phyloP scores from a whole-genome alignment of 1,140 invertebrate species.

The Chironomus striatipennis region DNA sequence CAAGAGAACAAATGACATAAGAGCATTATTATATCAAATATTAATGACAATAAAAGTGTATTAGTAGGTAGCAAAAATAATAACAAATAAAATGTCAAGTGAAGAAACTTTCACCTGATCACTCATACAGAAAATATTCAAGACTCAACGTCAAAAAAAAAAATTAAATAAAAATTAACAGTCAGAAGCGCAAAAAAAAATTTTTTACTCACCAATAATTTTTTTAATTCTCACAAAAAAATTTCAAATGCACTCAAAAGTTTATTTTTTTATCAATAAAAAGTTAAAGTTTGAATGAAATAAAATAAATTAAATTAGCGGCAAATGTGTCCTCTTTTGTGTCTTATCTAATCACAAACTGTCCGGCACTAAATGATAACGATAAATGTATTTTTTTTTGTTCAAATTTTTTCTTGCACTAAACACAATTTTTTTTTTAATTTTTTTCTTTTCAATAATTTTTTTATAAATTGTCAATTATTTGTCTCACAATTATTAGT shows the following conservation, averaged over 20 bases:
- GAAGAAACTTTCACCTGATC: slow-evolving; percentile 6
- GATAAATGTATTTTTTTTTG: too few relatives aligned
- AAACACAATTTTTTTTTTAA: too few relatives aligned
- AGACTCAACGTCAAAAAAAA: background rate
- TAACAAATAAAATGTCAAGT: background rate
- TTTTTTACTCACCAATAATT: background rate
- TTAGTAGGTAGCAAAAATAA: background rate
- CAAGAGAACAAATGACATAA: too few relatives aligned
- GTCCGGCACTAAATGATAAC: too few relatives aligned
- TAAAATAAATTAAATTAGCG: too few relatives aligned
- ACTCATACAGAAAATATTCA: background rate
- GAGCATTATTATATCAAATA: background rate
- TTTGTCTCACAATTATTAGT: too few relatives aligned
- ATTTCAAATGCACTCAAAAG: background rate
- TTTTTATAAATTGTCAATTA: too few relatives aligned
- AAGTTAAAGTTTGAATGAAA: too few relatives aligned
- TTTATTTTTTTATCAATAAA: background rate
- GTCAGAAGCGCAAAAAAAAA: background rate
- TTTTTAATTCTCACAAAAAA: background rate
- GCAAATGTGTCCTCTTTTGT: too few relatives aligned
- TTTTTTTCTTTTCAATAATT: too few relatives aligned
- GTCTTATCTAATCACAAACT: too few relatives aligned
- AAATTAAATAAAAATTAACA: background rate
- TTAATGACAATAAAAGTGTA: background rate
- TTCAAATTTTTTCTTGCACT: too few relatives aligned